Percentiles rank a stretch among this genome's conserved stretches.
phyloP scores from a whole-genome alignment of 2,888 invertebrate species.

The Synanthedon myopaeformis region DNA sequence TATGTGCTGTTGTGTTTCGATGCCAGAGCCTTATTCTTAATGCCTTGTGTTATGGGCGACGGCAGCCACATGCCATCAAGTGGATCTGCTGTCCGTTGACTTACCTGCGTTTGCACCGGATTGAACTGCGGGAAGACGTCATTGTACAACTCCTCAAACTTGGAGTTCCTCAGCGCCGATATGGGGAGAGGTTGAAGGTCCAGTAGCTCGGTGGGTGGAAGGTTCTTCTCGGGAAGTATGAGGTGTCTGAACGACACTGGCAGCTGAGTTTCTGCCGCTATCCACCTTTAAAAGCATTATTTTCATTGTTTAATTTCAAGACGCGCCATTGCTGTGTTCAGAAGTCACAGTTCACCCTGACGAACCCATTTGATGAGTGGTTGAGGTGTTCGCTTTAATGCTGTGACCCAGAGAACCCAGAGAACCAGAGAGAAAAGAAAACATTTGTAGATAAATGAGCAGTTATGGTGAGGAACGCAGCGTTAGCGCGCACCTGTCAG shows the following conservation, averaged over 20 bases:
- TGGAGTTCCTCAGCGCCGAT: slow-evolving; percentile 88
- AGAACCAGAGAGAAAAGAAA: too few relatives aligned
- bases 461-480: too few relatives aligned
- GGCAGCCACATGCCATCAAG: too few relatives aligned
- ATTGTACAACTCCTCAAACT: slow-evolving; percentile 87
- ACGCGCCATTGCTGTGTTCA: background rate
- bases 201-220: slow-evolving; percentile 96
- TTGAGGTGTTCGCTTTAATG: too few relatives aligned
- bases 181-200: slow-evolving; percentile 97
- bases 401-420: too few relatives aligned
- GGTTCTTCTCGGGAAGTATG: slow-evolving; percentile 97
- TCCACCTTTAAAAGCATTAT: slow-evolving; percentile 70
- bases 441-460: too few relatives aligned
- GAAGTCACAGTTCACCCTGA: too few relatives aligned
- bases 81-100: background rate
- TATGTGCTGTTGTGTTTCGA: too few relatives aligned
- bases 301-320: background rate
- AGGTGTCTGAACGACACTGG: slow-evolving; percentile 98
- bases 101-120: slow-evolving; percentile 94
- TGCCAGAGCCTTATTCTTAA: too few relatives aligned
- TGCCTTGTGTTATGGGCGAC: too few relatives aligned
- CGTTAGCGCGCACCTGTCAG: background rate
- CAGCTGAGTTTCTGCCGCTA: slow-evolving; percentile 94
- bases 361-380: too few relatives aligned
- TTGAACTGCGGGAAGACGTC: slow-evolving; percentile 95